Evolutionary conservation across 92 coral and sea anemone species (phyloP).

Genomic region (Zoanthus sociatus): DNA sequence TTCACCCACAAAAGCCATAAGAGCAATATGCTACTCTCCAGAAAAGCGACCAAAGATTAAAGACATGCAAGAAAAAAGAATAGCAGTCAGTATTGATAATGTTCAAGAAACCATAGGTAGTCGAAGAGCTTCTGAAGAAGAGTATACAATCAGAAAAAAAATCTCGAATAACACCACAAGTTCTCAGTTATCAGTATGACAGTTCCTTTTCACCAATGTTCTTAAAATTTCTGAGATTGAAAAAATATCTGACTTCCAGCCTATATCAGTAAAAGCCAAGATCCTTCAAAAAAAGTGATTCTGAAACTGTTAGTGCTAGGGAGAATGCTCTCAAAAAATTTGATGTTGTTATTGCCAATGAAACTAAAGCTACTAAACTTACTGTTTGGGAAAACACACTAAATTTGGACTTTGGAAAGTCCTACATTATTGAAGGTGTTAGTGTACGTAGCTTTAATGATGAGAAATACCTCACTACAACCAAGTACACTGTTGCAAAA

Average conservation of each 20-base stretch:
- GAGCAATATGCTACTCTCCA: slow-evolving; percentile 49
- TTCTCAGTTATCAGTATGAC: slow-evolving; percentile 20
- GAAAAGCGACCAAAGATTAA: slow-evolving; percentile 32
- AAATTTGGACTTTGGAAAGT: slow-evolving; percentile 22
- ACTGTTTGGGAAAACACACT: slow-evolving; percentile 36
- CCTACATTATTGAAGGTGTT: slow-evolving; percentile 9
- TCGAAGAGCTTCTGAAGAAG: slow-evolving; percentile 44
- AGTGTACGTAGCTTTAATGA: slow-evolving; percentile 40
- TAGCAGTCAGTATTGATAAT: slow-evolving; percentile 35
- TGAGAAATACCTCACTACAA: slow-evolving; percentile 27
- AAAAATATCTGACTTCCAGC: slow-evolving; percentile 44
- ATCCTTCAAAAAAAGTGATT: slow-evolving; percentile 21
- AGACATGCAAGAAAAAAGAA: slow-evolving; percentile 31
- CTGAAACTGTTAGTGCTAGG: slow-evolving; percentile 26
- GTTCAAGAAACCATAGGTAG: slow-evolving; percentile 34
- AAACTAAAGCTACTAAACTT: slow-evolving; percentile 30
- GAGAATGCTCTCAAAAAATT: slow-evolving; percentile 31
- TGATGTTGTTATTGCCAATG: slow-evolving; percentile 26
- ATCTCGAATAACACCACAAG: slow-evolving; percentile 44
- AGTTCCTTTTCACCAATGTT: slow-evolving; percentile 27
- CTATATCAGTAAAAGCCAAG: slow-evolving; percentile 23
- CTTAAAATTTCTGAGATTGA: slow-evolving; percentile 17
- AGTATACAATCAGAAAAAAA: slow-evolving; percentile 43
- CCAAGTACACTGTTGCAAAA: slow-evolving; percentile 26
- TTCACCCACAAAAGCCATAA: slow-evolving; percentile 43